Evolutionary conservation across 2,797 vertebrate genomes (phyloP).

Genomic region (Nasua narica): DNA sequence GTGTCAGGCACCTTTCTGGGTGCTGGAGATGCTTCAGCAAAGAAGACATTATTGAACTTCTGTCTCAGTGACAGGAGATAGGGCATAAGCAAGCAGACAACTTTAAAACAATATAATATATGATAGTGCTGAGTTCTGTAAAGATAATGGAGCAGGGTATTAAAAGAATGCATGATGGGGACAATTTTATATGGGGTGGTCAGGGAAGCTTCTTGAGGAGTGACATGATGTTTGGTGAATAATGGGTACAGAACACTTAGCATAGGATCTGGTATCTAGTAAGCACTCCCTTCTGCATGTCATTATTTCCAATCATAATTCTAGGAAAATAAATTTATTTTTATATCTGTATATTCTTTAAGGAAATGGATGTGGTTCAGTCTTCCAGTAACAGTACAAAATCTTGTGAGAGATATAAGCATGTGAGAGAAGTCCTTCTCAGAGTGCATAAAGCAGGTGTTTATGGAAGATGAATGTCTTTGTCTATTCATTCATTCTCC

Average conservation of each 20-base stretch:
- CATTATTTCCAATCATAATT: constrained; percentile 32
- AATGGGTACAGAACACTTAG: background rate
- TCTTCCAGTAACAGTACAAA: background rate
- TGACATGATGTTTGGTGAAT: background rate
- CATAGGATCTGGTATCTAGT: background rate
- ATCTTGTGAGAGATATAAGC: background rate
- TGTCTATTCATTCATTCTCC: background rate
- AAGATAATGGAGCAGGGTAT: background rate
- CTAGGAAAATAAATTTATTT: background rate
- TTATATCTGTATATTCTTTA: background rate
- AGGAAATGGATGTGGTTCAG: background rate
- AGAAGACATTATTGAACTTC: background rate
- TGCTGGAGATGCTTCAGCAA: background rate
- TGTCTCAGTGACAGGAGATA: background rate
- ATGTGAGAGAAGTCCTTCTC: background rate
- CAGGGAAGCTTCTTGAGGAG: background rate
- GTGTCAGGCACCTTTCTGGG: background rate
- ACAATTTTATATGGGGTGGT: background rate
- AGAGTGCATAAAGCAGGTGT: background rate
- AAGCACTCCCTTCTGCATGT: background rate
- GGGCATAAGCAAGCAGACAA: background rate
- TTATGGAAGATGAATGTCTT: background rate
- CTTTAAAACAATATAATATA: background rate
- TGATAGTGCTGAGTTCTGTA: background rate
- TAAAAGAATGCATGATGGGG: background rate